Evolutionary conservation across 1,140 invertebrate species (phyloP).

Genomic region (Drosophila grimshawi): DNA sequence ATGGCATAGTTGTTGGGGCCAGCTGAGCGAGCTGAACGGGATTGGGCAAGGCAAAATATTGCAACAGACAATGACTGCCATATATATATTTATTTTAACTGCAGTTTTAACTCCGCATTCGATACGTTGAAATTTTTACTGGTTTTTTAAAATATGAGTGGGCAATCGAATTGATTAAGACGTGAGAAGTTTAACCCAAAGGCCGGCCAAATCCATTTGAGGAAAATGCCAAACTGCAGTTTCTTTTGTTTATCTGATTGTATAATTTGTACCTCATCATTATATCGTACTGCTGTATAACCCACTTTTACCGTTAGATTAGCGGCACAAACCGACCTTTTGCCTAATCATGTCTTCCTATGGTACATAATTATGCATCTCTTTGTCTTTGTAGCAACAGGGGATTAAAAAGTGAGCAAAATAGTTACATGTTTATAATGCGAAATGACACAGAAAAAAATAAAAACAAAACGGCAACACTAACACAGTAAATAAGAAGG

Average conservation of each 20-base stretch:
- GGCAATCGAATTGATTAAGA: conserved; percentile 11
- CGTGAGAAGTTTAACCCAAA: conserved; percentile 8
- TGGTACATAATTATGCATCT: neutral
- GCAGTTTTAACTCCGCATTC: neutral
- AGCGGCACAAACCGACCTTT: conserved; percentile 14
- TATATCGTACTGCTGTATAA: conserved; percentile 17
- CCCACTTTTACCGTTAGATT: conserved; percentile 34
- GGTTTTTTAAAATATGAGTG: neutral
- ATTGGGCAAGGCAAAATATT: conserved; percentile 77
- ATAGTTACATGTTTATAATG: conserved; percentile 47
- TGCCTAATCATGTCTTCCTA: conserved; percentile 35
- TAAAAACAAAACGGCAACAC: conserved; percentile 42
- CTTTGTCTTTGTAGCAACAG: conserved; percentile 15
- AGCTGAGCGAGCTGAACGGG: conserved; percentile 17
- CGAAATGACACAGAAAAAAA: conserved; percentile 51
- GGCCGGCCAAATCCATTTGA: neutral
- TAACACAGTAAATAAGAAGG: conserved; percentile 50
- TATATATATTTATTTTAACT: conserved; percentile 32
- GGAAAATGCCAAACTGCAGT: neutral
- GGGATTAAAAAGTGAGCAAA: conserved; percentile 48
- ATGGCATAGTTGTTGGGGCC: conserved; percentile 34
- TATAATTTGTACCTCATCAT: conserved; percentile 5
- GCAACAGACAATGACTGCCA: conserved; percentile 63
- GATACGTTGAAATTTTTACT: no score
- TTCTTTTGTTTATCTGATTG: conserved; percentile 7